Conservation (phyloP, 2,888 invertebrate species). For the Machimus rusticus region DNA sequence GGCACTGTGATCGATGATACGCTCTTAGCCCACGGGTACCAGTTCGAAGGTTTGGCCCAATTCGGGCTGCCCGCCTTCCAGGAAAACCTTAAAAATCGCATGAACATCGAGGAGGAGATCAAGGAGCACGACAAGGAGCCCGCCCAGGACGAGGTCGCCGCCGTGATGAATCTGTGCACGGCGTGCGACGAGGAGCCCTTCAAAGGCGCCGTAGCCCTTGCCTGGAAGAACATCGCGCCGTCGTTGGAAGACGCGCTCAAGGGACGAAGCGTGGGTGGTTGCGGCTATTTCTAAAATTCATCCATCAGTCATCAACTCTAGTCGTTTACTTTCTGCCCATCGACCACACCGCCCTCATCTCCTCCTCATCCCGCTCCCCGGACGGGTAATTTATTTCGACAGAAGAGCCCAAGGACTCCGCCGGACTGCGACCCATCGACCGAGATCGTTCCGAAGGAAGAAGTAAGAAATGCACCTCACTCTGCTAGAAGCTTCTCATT, state of each 20-base stretch:
- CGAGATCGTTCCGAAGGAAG: not conserved
- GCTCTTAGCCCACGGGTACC: slow-evolving; percentile 58
- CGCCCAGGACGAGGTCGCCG: slow-evolving; percentile 82
- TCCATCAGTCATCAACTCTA: slow-evolving; percentile 28
- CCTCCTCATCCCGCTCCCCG: not conserved
- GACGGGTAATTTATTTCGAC: slow-evolving; percentile 4
- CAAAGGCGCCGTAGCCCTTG: slow-evolving; percentile 78
- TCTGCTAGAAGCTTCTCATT: not conserved
- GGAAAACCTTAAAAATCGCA: slow-evolving; percentile 65
- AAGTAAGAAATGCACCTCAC: not conserved
- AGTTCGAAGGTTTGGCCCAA: slow-evolving; percentile 70
- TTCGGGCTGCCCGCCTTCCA: slow-evolving; percentile 74
- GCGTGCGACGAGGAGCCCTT: slow-evolving; percentile 81
- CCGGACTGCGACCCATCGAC: not conserved
- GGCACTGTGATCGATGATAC: slow-evolving; percentile 75
- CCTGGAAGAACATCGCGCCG: slow-evolving; percentile 71
- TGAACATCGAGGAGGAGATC: slow-evolving; percentile 60
- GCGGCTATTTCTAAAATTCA: slow-evolving; percentile 58
- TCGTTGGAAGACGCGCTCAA: slow-evolving; percentile 57
- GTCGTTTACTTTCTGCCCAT: slow-evolving; percentile 8
- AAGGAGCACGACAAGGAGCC: slow-evolving; percentile 79
- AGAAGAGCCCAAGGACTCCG: not conserved
- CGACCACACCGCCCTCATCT: not conserved
- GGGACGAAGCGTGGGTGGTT: slow-evolving; percentile 60
- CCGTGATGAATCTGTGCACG: slow-evolving; percentile 80